Percentiles rank a stretch among this genome's conserved stretches.
phyloP scores from a whole-genome alignment of 2,888 invertebrate genomes.

The Rhyacophila evoluta region DNA sequence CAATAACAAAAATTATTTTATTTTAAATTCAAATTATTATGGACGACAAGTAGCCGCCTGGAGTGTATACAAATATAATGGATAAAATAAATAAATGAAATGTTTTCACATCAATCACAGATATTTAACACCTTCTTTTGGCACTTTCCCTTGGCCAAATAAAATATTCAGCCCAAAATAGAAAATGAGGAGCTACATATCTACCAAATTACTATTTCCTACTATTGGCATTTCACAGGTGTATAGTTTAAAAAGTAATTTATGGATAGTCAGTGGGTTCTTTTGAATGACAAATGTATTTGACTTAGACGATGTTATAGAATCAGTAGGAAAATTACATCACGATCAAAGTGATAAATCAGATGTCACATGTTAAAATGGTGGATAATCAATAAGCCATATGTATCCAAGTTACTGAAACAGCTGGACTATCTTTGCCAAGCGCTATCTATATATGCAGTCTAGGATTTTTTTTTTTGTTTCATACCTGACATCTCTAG shows the following conservation, averaged over 20 bases:
- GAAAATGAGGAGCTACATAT: background rate
- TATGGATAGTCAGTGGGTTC: background rate
- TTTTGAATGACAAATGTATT: no score
- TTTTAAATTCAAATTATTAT: background rate
- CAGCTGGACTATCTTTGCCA: no score
- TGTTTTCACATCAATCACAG: conserved; percentile 13
- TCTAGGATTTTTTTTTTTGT: no score
- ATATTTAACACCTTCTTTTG: conserved; percentile 6
- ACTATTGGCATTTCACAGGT: conserved; percentile 15
- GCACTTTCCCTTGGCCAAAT: background rate
- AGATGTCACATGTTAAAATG: no score
- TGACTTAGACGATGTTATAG: no score
- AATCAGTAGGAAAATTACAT: no score
- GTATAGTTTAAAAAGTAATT: no score
- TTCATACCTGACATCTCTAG: no score
- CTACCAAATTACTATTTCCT: background rate
- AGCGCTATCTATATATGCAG: no score
- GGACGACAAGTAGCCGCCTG: background rate
- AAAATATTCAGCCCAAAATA: conserved; percentile 1
- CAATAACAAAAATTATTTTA: background rate
- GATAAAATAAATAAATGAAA: conserved; percentile 6
- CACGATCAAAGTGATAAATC: no score
- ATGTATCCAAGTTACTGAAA: no score
- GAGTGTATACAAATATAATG: background rate
- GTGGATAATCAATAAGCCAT: no score